Conservation (phyloP, 2,797 vertebrate species). For the Centroberyx gerrardi region DNA sequence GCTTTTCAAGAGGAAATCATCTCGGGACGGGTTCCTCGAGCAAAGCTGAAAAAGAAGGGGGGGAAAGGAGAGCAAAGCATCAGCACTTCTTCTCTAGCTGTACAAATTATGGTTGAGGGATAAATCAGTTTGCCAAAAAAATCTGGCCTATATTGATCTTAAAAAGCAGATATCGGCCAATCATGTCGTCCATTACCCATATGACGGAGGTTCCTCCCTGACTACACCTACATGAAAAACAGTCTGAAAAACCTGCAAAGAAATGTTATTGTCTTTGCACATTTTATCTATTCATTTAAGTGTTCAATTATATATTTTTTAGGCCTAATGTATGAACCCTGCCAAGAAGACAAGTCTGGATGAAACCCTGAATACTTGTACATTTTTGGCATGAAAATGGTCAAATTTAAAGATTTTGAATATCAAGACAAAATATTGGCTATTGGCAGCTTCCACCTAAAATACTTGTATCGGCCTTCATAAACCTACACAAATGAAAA, state of each 20-base stretch:
- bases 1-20: conserved; percentile 67
- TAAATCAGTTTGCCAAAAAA: conserved; percentile 29
- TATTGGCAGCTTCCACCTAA: not conserved
- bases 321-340: too few species aligned
- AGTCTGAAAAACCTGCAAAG: too few species aligned
- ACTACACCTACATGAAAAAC: too few species aligned
- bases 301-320: too few species aligned
- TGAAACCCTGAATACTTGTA: too few species aligned
- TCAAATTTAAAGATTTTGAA: not conserved
- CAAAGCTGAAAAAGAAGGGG: conserved; percentile 78
- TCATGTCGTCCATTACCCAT: not conserved
- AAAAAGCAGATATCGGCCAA: not conserved
- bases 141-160: conserved; percentile 5
- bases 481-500: not conserved
- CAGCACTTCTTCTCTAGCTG: not conserved
- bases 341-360: too few species aligned
- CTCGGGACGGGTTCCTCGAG: conserved; percentile 83
- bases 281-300: too few species aligned
- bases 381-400: too few species aligned
- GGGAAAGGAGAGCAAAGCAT: not conserved
- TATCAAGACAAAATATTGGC: not conserved
- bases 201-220: not conserved
- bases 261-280: too few species aligned
- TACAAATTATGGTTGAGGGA: not conserved
- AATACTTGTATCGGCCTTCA: not conserved